Percentiles rank a stretch among this genome's conserved stretches.
phyloP scores from a whole-genome alignment of 2,888 invertebrate genomes.

The Unio pictorum region DNA sequence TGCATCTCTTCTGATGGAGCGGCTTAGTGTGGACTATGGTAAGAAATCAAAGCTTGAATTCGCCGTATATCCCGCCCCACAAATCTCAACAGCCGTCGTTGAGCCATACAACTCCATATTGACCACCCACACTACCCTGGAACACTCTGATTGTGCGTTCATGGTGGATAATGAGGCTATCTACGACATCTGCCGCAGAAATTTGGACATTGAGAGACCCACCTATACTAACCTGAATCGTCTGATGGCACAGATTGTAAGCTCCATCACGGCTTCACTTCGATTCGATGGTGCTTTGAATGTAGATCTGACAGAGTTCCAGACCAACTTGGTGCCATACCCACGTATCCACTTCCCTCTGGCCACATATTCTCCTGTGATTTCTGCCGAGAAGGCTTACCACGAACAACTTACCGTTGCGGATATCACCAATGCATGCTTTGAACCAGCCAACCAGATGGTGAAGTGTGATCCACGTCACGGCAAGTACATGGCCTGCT shows the following conservation, averaged over 20 bases:
- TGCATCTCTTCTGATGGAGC: constrained; percentile 69
- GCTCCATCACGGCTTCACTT: constrained; percentile 71
- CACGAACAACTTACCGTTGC: constrained; percentile 81
- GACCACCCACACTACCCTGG: constrained; percentile 91
- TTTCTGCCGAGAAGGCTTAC: constrained; percentile 94
- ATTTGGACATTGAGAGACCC: constrained; percentile 87
- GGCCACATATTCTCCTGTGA: constrained; percentile 89
- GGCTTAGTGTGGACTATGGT: constrained; percentile 64
- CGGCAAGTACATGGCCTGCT: constrained; percentile 74
- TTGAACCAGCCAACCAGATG: constrained; percentile 67
- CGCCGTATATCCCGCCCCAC: constrained; percentile 90
- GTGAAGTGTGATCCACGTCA: constrained; percentile 69
- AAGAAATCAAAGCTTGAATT: constrained; percentile 74
- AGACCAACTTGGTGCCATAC: constrained; percentile 72
- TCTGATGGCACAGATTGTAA: constrained; percentile 88
- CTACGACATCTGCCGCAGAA: constrained; percentile 86
- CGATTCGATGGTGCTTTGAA: constrained; percentile 74
- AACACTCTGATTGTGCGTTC: constrained; percentile 96
- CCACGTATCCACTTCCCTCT: constrained; percentile 86
- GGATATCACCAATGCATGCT: constrained; percentile 63
- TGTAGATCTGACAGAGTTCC: constrained; percentile 75
- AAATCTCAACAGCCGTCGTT: constrained; percentile 79
- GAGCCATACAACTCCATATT: constrained; percentile 96
- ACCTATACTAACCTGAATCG: constrained; percentile 92
- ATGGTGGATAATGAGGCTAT: constrained; percentile 96